Evolutionary conservation across 2,797 vertebrate genomes (phyloP).

Genomic region (Karalla daura): DNA sequence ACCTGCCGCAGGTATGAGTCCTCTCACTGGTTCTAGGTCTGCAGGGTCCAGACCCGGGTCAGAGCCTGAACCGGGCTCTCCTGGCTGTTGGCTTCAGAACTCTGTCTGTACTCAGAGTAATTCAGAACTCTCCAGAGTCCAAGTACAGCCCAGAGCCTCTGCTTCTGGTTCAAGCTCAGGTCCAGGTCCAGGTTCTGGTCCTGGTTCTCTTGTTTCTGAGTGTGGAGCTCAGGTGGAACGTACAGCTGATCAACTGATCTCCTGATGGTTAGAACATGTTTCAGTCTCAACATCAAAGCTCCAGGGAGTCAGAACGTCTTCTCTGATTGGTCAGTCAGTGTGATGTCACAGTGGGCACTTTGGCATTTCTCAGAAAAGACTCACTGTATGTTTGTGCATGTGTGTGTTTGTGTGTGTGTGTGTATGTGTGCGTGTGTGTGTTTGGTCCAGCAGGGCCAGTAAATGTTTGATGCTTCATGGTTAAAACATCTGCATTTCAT

Average conservation of each 20-base stretch:
- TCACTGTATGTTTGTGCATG: conserved; percentile 2
- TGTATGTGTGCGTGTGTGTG: not conserved
- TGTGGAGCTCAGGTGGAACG: too few relatives aligned
- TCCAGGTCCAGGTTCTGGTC: too few relatives aligned
- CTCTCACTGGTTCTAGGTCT: not conserved
- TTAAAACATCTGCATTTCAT: conserved; percentile 3
- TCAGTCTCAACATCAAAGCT: conserved; percentile 4
- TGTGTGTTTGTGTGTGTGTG: conserved; percentile 1
- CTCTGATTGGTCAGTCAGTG: conserved; percentile 29
- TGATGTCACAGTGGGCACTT: conserved; percentile 30
- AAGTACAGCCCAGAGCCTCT: too few relatives aligned
- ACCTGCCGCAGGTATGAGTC: conserved; percentile 74
- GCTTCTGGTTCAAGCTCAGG: too few relatives aligned
- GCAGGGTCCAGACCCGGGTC: not conserved
- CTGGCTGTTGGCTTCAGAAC: too few relatives aligned
- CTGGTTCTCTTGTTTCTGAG: too few relatives aligned
- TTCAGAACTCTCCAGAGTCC: too few relatives aligned
- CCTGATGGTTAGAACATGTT: too few relatives aligned
- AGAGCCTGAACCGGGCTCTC: not conserved
- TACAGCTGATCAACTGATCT: too few relatives aligned
- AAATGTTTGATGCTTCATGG: conserved; percentile 25
- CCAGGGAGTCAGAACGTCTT: not conserved
- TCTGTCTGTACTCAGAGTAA: too few relatives aligned
- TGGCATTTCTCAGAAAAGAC: conserved; percentile 16
- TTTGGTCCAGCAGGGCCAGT: conserved; percentile 12